phyloP scores from a whole-genome alignment of 2,797 vertebrate species.

The Chaenodraco wilsoni region DNA sequence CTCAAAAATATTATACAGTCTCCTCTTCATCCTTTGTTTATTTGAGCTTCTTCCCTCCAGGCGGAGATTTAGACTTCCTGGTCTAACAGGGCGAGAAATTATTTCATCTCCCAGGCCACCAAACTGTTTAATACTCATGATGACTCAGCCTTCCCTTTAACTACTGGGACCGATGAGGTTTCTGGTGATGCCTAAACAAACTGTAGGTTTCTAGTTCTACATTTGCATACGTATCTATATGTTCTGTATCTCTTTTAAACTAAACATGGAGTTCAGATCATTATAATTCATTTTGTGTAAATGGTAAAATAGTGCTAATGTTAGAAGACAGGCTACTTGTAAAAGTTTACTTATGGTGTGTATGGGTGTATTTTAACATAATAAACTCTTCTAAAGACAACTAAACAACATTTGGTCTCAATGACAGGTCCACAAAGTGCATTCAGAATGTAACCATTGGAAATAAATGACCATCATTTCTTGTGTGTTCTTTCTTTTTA shows the following conservation, averaged over 20 bases:
- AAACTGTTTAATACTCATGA: neutral
- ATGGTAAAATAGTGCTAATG: neutral
- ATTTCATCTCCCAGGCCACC: neutral
- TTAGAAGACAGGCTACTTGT: neutral
- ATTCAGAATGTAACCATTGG: neutral
- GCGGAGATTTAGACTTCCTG: neutral
- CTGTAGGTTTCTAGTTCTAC: neutral
- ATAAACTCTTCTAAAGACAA: neutral
- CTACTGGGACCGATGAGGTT: neutral
- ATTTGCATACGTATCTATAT: neutral
- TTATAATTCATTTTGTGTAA: neutral
- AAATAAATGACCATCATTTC: conserved; percentile 8
- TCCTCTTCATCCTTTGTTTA: neutral
- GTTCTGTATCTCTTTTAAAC: neutral
- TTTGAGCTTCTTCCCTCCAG: neutral
- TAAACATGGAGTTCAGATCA: neutral
- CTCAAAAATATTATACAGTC: neutral
- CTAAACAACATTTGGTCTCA: conserved; percentile 9
- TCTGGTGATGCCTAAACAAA: neutral
- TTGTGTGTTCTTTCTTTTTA: neutral
- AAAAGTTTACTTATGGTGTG: too few relatives aligned
- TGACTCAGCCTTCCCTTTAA: neutral
- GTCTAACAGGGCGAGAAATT: neutral
- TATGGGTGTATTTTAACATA: neutral
- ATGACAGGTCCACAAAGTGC: neutral